Evolutionary conservation across 2,113 vertebrate genomes (phyloP).

Genomic region (Azemiops feae): DNA sequence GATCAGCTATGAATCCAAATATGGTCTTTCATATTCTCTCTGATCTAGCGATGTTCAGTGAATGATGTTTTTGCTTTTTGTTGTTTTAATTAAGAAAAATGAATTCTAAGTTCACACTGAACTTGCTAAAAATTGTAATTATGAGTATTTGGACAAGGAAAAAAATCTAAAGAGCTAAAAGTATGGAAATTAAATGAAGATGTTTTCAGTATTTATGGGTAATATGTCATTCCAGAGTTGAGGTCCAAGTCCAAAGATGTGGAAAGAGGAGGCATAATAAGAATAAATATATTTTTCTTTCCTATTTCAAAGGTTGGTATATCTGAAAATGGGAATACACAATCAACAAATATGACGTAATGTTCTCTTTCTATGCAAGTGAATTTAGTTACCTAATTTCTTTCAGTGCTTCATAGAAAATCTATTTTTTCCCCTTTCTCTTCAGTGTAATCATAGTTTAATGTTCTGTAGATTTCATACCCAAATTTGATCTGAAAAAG

Average conservation of each 20-base stretch:
- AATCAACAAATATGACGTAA: background rate
- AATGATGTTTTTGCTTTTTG: background rate
- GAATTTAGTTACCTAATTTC: background rate
- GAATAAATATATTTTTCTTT: background rate
- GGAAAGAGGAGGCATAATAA: background rate
- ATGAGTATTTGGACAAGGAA: background rate
- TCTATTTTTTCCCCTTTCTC: background rate
- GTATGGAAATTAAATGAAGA: background rate
- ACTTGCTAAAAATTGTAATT: background rate
- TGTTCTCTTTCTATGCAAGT: background rate
- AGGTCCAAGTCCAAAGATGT: background rate
- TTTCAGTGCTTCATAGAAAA: background rate
- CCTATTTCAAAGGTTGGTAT: background rate
- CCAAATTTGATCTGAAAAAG: background rate
- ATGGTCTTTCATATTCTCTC: background rate
- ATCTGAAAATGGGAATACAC: background rate
- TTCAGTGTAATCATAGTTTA: background rate
- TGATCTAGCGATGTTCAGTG: background rate
- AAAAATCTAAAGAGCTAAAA: background rate
- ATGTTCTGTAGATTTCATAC: background rate
- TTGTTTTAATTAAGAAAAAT: background rate
- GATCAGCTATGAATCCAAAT: background rate
- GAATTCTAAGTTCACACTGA: background rate
- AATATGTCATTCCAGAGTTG: background rate
- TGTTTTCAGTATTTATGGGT: background rate